Evolutionary conservation across 2,113 vertebrate genomes (phyloP), one percentile per base, ranked within the genome.

Genomic region (Accipiter cooperii): DNA sequence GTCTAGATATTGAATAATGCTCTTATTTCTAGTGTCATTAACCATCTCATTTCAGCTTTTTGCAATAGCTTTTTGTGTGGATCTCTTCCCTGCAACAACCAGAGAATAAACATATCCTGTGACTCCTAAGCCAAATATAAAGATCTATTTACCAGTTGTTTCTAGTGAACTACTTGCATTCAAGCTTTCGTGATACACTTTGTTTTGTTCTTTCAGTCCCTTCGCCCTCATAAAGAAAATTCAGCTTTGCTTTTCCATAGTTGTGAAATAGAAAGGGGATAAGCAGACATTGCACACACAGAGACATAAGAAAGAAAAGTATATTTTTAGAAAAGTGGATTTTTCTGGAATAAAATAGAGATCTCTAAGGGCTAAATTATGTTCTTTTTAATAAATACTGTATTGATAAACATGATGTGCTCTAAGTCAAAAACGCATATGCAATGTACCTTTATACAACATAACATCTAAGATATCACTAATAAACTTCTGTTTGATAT

Each of bases 401-500:
- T 76, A 54, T n/a, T 60, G 16, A 7, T 70, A 93, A 89, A 61
- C 68, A 40, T 71, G 36, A 76, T 68, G 90, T 52, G 21, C 38
- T 52, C 16, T 38, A 69, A 90, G 17, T 70, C 19, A 96, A 91
- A 95, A 78, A 87, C 60, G 44, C 52, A 22, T 92, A 38, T 61
- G 14, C 86, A 58, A 69, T 60, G 66, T 82, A n/a, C 82, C 40
- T 92, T 76, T 95, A 91, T 91, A 71, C 29, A 89, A 77, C 33
- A 75, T 84, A 92, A 95, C 73, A 92, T 58, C 82, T 63, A 93
- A 91, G 57, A 74, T 89, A 84, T 47, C 83, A 81, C 71, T 89
- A 95, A 91, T 92, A 94, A 91, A 64, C 24, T 90, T 88, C 63
- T 8, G 74, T 57, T 84, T 96, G 58, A 31, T 82, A 78, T 90